phyloP scores from a whole-genome alignment of 2,888 invertebrate species.

The Drosophila pseudotalamancana region DNA sequence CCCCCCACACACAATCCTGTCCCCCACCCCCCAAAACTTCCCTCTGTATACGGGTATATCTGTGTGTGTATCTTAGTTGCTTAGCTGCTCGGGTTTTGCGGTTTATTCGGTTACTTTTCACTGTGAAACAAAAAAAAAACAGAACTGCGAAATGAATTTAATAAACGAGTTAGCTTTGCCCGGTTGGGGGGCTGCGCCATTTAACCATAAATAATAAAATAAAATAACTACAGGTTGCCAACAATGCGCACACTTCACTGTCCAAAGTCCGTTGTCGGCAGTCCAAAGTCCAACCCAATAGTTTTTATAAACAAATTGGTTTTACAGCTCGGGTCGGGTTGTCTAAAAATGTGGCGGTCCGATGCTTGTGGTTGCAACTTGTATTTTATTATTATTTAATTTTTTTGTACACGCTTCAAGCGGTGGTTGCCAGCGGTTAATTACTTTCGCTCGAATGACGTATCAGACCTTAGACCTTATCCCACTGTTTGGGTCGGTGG shows the following conservation, averaged over 20 bases:
- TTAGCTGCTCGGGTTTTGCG: constrained; percentile 52
- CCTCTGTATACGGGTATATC: neutral
- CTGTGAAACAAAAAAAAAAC: constrained; percentile 2
- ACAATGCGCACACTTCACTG: constrained; percentile 70
- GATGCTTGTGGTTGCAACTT: constrained; percentile 37
- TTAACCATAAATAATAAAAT: constrained; percentile 78
- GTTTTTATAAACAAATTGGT: constrained; percentile 76
- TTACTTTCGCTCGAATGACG: constrained; percentile 66
- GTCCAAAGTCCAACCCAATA: constrained; percentile 59
- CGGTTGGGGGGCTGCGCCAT: constrained; percentile 53
- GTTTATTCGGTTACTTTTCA: constrained; percentile 50
- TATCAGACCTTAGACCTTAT: constrained; percentile 41
- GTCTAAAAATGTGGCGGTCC: constrained; percentile 23
- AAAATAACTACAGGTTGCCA: constrained; percentile 75
- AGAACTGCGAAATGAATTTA: constrained; percentile 66
- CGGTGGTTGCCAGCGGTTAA: constrained; percentile 59
- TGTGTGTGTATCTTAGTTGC: constrained; percentile 47
- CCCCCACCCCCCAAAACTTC: neutral
- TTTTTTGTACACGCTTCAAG: constrained; percentile 23
- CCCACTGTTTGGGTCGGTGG: constrained; percentile 11
- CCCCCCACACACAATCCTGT: neutral
- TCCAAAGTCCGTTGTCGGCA: no score
- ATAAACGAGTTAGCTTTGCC: constrained; percentile 69
- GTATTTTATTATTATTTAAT: constrained; percentile 16
- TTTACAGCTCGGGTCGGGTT: constrained; percentile 53